These are phyloP conservation scores for Drosophila mayaguana DNA, from an alignment of 2,888 invertebrate genomes.

Conservation along the genomic window DNA sequence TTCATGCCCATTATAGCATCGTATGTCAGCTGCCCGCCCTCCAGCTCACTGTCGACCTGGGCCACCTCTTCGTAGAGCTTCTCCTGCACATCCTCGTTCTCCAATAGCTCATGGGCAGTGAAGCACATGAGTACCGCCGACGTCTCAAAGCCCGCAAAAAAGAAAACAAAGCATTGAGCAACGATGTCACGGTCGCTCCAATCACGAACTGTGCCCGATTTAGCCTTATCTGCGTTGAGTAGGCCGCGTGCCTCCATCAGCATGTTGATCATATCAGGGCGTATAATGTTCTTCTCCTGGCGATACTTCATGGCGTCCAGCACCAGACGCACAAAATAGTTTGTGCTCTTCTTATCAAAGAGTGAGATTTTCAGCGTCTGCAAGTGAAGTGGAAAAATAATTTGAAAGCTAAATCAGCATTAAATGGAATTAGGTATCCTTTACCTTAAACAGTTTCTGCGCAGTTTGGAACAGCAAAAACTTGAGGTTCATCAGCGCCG, in stretches of 20 bases:
- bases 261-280: slow-evolving; percentile 87
- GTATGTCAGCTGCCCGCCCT: slow-evolving; percentile 86
- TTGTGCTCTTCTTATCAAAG: slow-evolving; percentile 77
- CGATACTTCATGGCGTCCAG: slow-evolving; percentile 85
- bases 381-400: not conserved
- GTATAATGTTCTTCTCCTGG: slow-evolving; percentile 85
- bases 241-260: slow-evolving; percentile 86
- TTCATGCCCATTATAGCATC: slow-evolving; percentile 87
- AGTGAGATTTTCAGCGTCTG: slow-evolving; percentile 76
- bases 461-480: slow-evolving; percentile 62
- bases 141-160: slow-evolving; percentile 87
- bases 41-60: slow-evolving; percentile 84
- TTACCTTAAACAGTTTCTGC: slow-evolving; percentile 56
- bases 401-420: not conserved
- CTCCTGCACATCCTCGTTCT: slow-evolving; percentile 87
- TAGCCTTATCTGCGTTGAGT: slow-evolving; percentile 75
- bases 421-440: no score
- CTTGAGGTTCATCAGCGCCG: slow-evolving; percentile 63
- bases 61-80: slow-evolving; percentile 86
- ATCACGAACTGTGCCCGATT: slow-evolving; percentile 56
- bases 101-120: slow-evolving; percentile 87
- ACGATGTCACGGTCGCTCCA: slow-evolving; percentile 86
- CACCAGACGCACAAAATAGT: slow-evolving; percentile 85
- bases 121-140: slow-evolving; percentile 85
- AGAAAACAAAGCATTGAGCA: slow-evolving; percentile 87